Percentiles rank a stretch among this genome's conserved stretches.
These are phyloP conservation scores for Bombylius discolor DNA, from an alignment of 2,888 invertebrate species.

Conservation along the genomic window DNA sequence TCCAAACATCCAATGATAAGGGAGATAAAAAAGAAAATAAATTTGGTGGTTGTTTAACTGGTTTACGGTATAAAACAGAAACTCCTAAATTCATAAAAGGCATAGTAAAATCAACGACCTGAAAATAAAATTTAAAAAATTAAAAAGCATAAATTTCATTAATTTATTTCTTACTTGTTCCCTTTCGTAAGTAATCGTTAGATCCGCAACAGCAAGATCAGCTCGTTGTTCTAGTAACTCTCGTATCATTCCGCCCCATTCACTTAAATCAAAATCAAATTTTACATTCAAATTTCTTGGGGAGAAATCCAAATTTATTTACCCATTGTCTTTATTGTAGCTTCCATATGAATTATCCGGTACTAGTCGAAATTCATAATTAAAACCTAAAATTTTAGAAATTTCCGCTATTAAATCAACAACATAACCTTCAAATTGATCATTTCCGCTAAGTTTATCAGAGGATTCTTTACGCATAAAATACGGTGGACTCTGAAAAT, in stretches of 20 bases:
- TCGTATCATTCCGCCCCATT: conserved; percentile 86
- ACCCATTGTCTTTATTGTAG: conserved; percentile 56
- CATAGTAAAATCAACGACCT: conserved; percentile 92
- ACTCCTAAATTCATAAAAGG: conserved; percentile 98
- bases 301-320: background rate
- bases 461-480: conserved; percentile 86
- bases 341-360: conserved; percentile 79
- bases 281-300: background rate
- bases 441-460: conserved; percentile 73
- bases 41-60: conserved; percentile 84
- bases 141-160: background rate
- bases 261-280: conserved; percentile 38
- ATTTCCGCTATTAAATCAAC: conserved; percentile 90
- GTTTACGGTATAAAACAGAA: conserved; percentile 87
- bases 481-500: conserved; percentile 77
- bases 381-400: conserved; percentile 72
- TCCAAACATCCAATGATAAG: conserved; percentile 86
- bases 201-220: conserved; percentile 90
- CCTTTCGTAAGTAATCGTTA: conserved; percentile 93
- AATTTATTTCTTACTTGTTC: conserved; percentile 44
- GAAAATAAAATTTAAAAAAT: background rate
- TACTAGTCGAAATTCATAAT: conserved; percentile 73
- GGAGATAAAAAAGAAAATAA: conserved; percentile 95
- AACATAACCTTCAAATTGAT: conserved; percentile 88
- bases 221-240: conserved; percentile 81